Percentiles rank a stretch among this genome's conserved stretches.
These are phyloP conservation scores for Ephydatia muelleri DNA, from an alignment of 37 sponge, comb jelly and placozoan species.

Conservation along the genomic window DNA sequence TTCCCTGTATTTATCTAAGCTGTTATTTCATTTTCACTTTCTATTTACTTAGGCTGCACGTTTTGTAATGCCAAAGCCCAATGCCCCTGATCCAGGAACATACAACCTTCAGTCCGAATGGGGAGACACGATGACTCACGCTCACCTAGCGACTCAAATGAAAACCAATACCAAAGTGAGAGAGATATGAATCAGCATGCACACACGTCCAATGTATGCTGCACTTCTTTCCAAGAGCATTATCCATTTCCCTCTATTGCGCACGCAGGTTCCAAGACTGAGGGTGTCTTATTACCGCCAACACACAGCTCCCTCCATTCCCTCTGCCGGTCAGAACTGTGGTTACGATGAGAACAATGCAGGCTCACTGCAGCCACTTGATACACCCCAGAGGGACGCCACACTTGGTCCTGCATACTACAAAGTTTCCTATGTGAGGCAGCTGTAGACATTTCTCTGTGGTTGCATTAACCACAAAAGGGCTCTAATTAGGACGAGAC, in stretches of 20 bases:
- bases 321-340: slow-evolving; percentile 73
- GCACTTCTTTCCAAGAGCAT: neutral
- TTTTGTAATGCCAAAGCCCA: slow-evolving; percentile 48
- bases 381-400: slow-evolving; percentile 59
- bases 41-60: slow-evolving; percentile 43
- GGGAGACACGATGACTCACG: slow-evolving; percentile 1
- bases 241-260: neutral
- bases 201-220: neutral
- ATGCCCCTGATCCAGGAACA: slow-evolving; percentile 91
- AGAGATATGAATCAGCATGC: neutral
- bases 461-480: neutral
- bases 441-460: too few species aligned
- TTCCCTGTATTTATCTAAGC: neutral
- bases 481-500: slow-evolving; percentile 29
- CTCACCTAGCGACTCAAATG: neutral
- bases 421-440: slow-evolving; percentile 52
- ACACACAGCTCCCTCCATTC: slow-evolving; percentile 91
- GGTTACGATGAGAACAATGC: slow-evolving; percentile 87
- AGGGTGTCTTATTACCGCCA: slow-evolving; percentile 68
- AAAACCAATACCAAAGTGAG: neutral
- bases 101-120: slow-evolving; percentile 72
- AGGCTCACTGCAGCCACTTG: slow-evolving; percentile 79
- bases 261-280: slow-evolving; percentile 1
- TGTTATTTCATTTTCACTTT: neutral
- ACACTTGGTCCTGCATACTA: slow-evolving; percentile 97